phyloP scores from a whole-genome alignment of 2,113 vertebrate genomes.

The Ptyas mucosa region DNA sequence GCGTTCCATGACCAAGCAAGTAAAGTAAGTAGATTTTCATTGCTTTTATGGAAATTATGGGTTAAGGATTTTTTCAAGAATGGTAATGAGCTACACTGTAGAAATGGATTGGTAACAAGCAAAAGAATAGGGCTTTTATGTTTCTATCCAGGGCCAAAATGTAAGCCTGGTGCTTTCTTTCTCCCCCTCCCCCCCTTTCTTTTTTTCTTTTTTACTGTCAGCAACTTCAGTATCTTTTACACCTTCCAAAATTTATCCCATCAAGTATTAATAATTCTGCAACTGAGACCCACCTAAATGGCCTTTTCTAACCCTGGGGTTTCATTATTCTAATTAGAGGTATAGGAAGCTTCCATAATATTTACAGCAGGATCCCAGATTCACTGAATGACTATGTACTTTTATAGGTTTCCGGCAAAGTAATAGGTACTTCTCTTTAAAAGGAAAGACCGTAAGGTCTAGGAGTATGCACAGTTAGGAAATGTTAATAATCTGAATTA shows the following conservation, averaged over 20 bases:
- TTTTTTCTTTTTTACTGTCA: conserved; percentile 5
- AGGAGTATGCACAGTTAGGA: background rate
- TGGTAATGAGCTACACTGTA: background rate
- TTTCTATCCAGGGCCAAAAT: background rate
- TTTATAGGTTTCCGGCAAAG: background rate
- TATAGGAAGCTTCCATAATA: background rate
- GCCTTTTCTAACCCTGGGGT: background rate
- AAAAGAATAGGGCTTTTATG: background rate
- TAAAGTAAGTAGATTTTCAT: conserved; percentile 3
- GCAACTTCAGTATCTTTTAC: background rate
- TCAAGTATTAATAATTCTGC: background rate
- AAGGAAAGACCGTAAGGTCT: background rate
- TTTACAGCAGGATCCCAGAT: accelerated
- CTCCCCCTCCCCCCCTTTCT: background rate
- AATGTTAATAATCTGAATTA: background rate
- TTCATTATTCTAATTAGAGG: background rate
- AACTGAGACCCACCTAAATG: background rate
- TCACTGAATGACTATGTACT: background rate
- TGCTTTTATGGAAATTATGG: background rate
- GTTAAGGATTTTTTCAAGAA: background rate
- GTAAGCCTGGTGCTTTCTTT: background rate
- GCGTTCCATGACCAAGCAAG: conserved; percentile 6
- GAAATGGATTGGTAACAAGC: background rate
- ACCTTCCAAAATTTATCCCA: background rate
- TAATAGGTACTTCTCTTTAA: background rate